phyloP scores from a whole-genome alignment of 2,888 invertebrate species.

The Leucophenga maculata region DNA sequence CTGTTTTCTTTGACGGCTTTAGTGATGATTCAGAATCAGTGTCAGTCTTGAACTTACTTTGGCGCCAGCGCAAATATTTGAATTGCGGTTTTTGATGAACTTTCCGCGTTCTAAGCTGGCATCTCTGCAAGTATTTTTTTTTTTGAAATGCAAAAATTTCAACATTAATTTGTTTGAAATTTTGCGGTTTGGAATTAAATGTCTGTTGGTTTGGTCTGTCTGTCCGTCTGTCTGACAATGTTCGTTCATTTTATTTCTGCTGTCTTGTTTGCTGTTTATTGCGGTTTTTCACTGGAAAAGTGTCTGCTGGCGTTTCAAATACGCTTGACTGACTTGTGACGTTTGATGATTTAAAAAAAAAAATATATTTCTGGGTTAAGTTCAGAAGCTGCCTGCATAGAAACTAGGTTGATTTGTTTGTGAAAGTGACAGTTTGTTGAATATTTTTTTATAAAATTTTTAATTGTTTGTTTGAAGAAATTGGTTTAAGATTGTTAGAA shows the following conservation, averaged over 20 bases:
- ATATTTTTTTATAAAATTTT: neutral
- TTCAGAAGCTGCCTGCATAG: conserved; percentile 49
- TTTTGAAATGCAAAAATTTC: conserved; percentile 21
- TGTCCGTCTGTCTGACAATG: neutral
- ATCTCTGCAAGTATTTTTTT: conserved; percentile 33
- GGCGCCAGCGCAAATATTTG: conserved; percentile 36
- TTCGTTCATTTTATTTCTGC: conserved; percentile 2
- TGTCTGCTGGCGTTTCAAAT: conserved; percentile 15
- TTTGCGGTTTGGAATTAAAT: conserved; percentile 48
- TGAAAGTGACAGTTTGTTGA: conserved; percentile 46
- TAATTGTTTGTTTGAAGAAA: too few species aligned
- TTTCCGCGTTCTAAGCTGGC: conserved; percentile 27
- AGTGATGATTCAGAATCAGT: conserved; percentile 14
- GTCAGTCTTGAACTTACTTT: conserved; percentile 43
- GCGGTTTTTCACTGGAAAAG: conserved; percentile 17
- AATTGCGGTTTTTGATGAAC: conserved; percentile 10
- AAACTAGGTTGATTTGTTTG: conserved; percentile 51
- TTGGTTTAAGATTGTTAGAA: neutral
- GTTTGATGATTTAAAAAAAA: conserved; percentile 13
- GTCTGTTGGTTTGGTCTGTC: conserved; percentile 1
- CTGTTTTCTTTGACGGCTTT: too few species aligned
- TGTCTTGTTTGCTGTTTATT: conserved; percentile 8
- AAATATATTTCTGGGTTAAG: conserved; percentile 47
- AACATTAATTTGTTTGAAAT: conserved; percentile 50
- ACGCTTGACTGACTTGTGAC: conserved; percentile 14